A percentile compares a stretch with the other conserved stretches of the same genome.
Conservation (phyloP, 2,888 invertebrate species). For the Cryptocephalus primarius region DNA sequence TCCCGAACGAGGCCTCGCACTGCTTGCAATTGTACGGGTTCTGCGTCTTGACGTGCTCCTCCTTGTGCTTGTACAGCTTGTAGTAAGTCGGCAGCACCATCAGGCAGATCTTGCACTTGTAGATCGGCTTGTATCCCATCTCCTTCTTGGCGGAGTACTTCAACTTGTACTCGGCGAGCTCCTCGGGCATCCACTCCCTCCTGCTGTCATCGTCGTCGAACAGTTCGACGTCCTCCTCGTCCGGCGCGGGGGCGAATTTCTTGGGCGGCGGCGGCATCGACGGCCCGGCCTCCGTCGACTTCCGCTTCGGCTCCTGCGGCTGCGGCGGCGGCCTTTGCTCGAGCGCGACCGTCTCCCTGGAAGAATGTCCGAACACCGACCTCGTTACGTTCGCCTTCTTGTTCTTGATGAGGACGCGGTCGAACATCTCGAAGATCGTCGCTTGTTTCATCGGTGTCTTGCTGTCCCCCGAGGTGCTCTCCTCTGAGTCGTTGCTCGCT, state of each 20-base stretch:
- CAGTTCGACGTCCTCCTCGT: neutral
- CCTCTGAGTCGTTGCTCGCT: no score
- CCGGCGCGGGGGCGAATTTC: neutral
- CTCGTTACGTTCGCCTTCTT: neutral
- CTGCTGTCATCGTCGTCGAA: constrained; percentile 16
- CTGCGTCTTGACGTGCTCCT: constrained; percentile 18
- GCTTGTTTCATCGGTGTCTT: constrained; percentile 14
- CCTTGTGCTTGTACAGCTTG: constrained; percentile 24
- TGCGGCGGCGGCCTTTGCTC: neutral
- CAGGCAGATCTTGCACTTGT: constrained; percentile 31
- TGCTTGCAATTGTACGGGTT: constrained; percentile 27
- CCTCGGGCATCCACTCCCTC: constrained; percentile 22
- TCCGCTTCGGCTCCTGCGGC: neutral
- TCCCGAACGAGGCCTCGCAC: constrained; percentile 20
- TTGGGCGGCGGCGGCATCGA: neutral
- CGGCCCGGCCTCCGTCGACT: neutral
- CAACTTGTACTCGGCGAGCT: constrained; percentile 22
- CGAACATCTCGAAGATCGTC: constrained; percentile 14
- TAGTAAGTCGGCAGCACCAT: constrained; percentile 23
- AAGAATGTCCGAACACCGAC: neutral
- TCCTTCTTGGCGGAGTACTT: constrained; percentile 17
- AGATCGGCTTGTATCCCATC: constrained; percentile 14
- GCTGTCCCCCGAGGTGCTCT: no score
- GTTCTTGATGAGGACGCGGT: constrained; percentile 8
- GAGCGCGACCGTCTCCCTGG: neutral